These are phyloP conservation scores for Myiozetetes cayanensis DNA, from an alignment of 2,113 vertebrate genomes.

Conservation along the genomic window DNA sequence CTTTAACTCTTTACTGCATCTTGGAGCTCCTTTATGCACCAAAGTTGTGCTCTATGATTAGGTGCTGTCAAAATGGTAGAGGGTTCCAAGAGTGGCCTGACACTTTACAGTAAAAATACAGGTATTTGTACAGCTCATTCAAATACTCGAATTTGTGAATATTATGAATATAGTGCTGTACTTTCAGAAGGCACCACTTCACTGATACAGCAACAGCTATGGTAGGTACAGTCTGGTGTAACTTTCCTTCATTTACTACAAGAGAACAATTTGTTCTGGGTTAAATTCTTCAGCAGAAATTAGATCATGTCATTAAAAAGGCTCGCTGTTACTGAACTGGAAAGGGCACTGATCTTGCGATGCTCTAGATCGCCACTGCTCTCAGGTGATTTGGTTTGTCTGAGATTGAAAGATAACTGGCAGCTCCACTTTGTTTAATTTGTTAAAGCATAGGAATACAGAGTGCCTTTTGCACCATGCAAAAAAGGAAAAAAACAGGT, in stretches of 20 bases:
- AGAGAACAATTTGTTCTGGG: neutral
- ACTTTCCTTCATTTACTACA: neutral
- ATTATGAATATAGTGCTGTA: neutral
- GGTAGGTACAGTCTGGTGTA: neutral
- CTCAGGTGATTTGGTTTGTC: neutral
- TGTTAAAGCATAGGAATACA: neutral
- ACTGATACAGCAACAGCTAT: neutral
- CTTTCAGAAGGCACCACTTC: neutral
- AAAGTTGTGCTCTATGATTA: neutral
- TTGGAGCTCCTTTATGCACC: neutral
- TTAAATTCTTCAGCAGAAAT: conserved; percentile 7
- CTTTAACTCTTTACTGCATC: neutral
- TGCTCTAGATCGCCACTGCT: neutral
- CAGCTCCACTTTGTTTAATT: neutral
- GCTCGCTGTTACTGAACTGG: neutral
- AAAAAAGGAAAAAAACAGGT: neutral
- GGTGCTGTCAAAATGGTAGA: neutral
- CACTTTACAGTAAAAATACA: neutral
- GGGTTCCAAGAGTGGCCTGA: neutral
- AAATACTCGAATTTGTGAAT: neutral
- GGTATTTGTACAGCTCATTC: neutral
- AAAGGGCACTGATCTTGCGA: neutral
- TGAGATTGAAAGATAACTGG: neutral
- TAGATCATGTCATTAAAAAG: neutral
- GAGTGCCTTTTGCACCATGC: neutral